Base-by-base conservation (phyloP, 2,797 vertebrate species). In the Okamejei kenojei region DNA sequence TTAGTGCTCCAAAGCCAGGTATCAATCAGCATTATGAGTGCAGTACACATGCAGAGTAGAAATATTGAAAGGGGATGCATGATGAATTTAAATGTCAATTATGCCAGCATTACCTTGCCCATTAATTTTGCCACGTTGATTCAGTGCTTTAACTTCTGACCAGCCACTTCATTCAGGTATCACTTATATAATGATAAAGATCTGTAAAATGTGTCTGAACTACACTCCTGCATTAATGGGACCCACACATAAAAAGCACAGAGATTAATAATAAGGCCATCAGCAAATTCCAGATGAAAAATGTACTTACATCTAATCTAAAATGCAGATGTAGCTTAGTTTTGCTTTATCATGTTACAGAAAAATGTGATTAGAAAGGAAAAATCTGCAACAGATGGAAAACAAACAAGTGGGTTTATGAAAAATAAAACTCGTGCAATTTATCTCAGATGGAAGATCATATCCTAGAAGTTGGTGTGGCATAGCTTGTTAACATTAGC, bases 151-250 rank as follows among this genome's bases (percentile, higher is more conserved):
- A 88, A 65, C 84, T 65, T 88, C 84, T 88, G 61, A 88, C 61
- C 61, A 68, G 84, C 84, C n/a, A 68, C 61, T 88, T 88, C 61
- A 88, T 88, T 88, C 84, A 88, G 84, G 61, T 88, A 88, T 88
- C 84, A 88, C n/a, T 65, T 88, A 68, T 88, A n/a, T 35, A 88
- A 32, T 17, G n/a, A 88, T 65, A 68, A 88, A 88, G 84, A 68
- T 88, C 15, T 13, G 63, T 32, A 65, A 88, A 88, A 86, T 86
- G 82, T 65, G 61, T 65, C 82, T 88, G n/a, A 35, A 88, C n/a
- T 88, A 19, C 84, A 88, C 61, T 65, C 15, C 32, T 88, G 32
- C n/a, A 7, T 68, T 65, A 88, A 68, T 88, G n/a, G 61, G 26
- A 68, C 61, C 61, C 23, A 19, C 21, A 68, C 61, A 65, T 88